Percentiles rank a stretch among this genome's conserved stretches.
Evolutionary conservation across 2,888 invertebrate genomes (phyloP).

Genomic region (Drosophila yooni): DNA sequence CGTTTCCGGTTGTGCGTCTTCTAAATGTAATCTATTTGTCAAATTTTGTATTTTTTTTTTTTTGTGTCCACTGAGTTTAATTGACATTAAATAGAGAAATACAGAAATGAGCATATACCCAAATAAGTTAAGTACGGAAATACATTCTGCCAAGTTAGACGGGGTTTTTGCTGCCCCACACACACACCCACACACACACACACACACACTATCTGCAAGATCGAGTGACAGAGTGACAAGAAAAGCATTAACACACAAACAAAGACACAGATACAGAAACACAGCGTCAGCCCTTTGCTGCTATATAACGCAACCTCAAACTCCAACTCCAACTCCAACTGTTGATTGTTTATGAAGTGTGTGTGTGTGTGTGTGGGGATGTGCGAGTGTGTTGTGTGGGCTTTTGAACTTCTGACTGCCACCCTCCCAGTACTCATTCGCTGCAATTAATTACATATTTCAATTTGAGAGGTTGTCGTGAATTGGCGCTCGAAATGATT

Average conservation of each 20-base stretch:
- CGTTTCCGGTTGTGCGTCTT: background rate
- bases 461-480: constrained; percentile 18
- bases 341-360: constrained; percentile 11
- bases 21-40: background rate
- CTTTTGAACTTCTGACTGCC: background rate
- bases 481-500: constrained; percentile 8
- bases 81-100: background rate
- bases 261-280: background rate
- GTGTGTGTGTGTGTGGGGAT: background rate
- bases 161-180: background rate
- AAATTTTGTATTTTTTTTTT: background rate
- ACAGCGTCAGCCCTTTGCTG: constrained; percentile 17
- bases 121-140: background rate
- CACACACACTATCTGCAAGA: background rate
- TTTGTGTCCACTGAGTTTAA: background rate
- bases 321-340: constrained; percentile 8
- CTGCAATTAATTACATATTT: constrained; percentile 41
- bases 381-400: background rate
- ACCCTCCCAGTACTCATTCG: no score
- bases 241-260: constrained; percentile 7
- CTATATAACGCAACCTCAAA: constrained; percentile 9
- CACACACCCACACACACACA: background rate
- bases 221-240: constrained; percentile 3
- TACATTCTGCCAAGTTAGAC: background rate
- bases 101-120: background rate